Conservation (phyloP, 1,140 invertebrate species). For the Nasonia longicornis region DNA sequence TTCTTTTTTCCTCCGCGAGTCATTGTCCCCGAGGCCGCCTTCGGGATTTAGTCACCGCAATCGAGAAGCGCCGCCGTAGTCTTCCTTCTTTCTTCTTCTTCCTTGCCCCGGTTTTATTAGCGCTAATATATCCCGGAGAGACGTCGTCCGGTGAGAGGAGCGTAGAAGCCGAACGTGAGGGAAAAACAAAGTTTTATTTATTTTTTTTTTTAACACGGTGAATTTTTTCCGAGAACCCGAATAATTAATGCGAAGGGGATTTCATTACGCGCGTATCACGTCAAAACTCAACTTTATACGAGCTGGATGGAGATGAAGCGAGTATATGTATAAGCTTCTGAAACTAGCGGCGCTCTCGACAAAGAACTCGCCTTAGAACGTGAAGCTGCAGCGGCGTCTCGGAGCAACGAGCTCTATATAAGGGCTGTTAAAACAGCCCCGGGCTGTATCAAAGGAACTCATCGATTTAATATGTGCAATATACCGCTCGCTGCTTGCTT, state of each 20-base stretch:
- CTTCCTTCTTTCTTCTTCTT: neutral
- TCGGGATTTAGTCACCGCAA: neutral
- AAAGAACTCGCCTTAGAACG: constrained; percentile 4
- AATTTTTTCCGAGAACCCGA: no score
- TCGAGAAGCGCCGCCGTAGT: neutral
- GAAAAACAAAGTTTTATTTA: no score
- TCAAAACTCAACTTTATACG: neutral
- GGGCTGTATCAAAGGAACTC: constrained; percentile 13
- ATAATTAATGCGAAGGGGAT: neutral
- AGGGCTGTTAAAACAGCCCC: constrained; percentile 5
- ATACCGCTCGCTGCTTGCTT: neutral
- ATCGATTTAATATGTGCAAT: constrained; percentile 22
- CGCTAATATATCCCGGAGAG: neutral
- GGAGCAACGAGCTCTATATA: neutral
- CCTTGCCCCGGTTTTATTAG: neutral
- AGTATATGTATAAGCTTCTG: neutral
- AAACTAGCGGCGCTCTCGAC: neutral
- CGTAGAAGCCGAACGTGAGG: neutral
- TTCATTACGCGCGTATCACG: neutral
- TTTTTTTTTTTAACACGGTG: no score
- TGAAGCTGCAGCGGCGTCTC: neutral
- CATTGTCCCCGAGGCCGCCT: neutral
- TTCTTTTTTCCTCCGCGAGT: neutral
- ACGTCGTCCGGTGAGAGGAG: neutral
- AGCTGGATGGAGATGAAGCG: neutral